Percentiles rank a stretch among this genome's conserved stretches.
These are phyloP conservation scores for Hesperophylax magnus DNA, from an alignment of 1,140 invertebrate genomes.

Conservation along the genomic window DNA sequence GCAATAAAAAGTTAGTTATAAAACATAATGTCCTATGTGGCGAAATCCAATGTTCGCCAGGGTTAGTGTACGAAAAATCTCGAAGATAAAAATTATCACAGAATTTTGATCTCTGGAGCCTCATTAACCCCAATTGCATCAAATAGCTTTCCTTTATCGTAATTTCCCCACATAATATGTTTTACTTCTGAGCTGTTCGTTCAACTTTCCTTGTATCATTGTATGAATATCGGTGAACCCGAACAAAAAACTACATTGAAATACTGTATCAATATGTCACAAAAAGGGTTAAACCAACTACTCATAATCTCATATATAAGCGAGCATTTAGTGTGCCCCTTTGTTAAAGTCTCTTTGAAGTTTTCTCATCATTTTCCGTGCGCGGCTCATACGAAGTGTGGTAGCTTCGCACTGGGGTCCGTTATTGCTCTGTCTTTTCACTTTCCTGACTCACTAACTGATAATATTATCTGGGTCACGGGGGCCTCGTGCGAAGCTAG, in stretches of 20 bases:
- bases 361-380: neutral
- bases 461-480: conserved; percentile 69
- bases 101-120: too few relatives aligned
- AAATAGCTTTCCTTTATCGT: neutral
- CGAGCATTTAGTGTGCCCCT: neutral
- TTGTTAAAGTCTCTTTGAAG: neutral
- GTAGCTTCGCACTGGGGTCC: conserved; percentile 21
- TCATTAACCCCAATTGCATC: neutral
- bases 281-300: neutral
- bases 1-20: conserved; percentile 4
- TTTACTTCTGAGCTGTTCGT: neutral
- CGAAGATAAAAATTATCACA: too few relatives aligned
- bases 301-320: neutral
- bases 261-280: neutral
- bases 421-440: conserved; percentile 64
- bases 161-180: neutral
- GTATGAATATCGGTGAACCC: neutral
- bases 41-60: too few relatives aligned
- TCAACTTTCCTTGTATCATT: conserved; percentile 27
- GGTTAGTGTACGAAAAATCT: neutral
- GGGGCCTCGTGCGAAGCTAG: conserved; percentile 60
- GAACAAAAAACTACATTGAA: too few relatives aligned
- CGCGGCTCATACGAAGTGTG: neutral
- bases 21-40: too few relatives aligned
- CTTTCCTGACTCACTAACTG: conserved; percentile 63